A percentile compares a stretch with the other conserved stretches of the same genome.
Evolutionary conservation across 2,113 vertebrate genomes (phyloP).

Genomic region (Octodon degus): DNA sequence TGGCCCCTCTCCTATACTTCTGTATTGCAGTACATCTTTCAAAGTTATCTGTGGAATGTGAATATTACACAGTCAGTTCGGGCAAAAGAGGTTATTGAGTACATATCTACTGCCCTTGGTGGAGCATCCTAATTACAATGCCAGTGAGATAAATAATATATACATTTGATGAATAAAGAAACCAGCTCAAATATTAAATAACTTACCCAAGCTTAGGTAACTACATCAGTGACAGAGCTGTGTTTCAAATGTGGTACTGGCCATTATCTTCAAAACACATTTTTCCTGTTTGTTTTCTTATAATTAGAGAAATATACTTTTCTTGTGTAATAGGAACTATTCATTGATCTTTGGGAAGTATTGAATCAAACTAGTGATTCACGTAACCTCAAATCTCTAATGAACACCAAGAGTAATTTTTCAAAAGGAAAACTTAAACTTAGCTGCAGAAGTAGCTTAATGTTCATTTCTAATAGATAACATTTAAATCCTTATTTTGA

Average conservation of each 20-base stretch:
- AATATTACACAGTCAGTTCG: constrained; percentile 39
- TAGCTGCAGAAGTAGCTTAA: constrained; percentile 44
- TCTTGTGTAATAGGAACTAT: constrained; percentile 48
- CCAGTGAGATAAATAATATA: background rate
- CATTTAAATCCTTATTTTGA: constrained; percentile 57
- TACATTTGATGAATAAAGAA: constrained; percentile 48
- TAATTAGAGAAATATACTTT: constrained; percentile 60
- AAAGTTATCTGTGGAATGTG: constrained; percentile 54
- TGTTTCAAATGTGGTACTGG: constrained; percentile 37
- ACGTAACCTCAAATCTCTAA: constrained; percentile 25
- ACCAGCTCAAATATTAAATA: constrained; percentile 47
- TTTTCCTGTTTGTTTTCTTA: constrained; percentile 47
- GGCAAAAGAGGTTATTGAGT: constrained; percentile 60
- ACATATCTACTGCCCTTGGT: constrained; percentile 42
- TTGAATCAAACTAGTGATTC: constrained; percentile 21
- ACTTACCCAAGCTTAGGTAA: constrained; percentile 25
- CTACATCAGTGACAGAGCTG: background rate
- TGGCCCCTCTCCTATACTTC: background rate
- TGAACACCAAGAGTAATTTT: constrained; percentile 63
- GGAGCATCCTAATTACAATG: constrained; percentile 49
- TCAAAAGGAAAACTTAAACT: constrained; percentile 54
- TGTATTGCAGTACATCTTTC: constrained; percentile 54
- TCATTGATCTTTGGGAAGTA: constrained; percentile 23
- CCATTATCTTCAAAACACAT: constrained; percentile 15
- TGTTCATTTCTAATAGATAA: constrained; percentile 51